phyloP scores from a whole-genome alignment of 2,113 vertebrate genomes.

The Macaca nemestrina region DNA sequence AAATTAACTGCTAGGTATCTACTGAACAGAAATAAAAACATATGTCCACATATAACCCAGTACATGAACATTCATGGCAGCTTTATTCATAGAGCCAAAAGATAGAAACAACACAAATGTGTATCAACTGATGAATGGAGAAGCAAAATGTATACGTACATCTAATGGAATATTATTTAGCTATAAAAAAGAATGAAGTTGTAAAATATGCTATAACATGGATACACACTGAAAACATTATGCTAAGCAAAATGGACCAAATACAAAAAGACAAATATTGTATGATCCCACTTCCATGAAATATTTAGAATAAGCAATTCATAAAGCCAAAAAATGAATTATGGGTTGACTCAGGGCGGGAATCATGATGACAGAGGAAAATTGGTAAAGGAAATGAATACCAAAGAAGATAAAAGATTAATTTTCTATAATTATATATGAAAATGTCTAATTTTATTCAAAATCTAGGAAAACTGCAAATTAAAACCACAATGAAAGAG shows the following conservation, averaged over 20 bases:
- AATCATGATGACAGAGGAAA: background rate
- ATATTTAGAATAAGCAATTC: background rate
- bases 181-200: background rate
- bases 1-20: background rate
- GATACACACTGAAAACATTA: background rate
- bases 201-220: background rate
- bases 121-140: background rate
- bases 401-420: background rate
- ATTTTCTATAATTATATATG: background rate
- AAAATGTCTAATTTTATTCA: background rate
- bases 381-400: background rate
- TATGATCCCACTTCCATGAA: background rate
- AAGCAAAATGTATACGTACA: background rate
- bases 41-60: background rate
- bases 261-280: background rate
- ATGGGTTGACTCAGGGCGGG: background rate
- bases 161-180: background rate
- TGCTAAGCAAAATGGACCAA: background rate
- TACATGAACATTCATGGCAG: background rate
- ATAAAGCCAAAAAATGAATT: background rate
- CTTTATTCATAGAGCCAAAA: background rate
- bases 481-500: background rate
- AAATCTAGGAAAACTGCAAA: background rate
- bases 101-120: background rate
- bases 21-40: background rate